These are phyloP conservation scores for Diplodus sargus DNA, from an alignment of 2,797 vertebrate species.

Conservation along the genomic window DNA sequence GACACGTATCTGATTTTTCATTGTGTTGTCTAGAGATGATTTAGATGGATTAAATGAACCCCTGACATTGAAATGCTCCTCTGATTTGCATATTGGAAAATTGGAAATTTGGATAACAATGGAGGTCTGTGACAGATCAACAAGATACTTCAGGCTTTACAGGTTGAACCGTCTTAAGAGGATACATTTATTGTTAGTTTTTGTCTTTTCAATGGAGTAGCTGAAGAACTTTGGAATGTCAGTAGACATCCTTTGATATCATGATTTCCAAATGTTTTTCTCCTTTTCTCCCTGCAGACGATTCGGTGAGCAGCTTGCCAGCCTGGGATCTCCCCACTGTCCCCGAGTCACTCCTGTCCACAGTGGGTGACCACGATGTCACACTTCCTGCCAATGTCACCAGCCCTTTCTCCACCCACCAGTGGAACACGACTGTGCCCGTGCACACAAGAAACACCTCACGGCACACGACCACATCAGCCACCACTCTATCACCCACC, in stretches of 20 bases:
- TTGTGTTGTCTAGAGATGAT: constrained; percentile 10
- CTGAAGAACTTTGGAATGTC: background rate
- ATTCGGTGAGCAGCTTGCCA: constrained; percentile 82
- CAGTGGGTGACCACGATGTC: constrained; percentile 85
- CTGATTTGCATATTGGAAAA: constrained; percentile 4
- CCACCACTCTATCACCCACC: constrained; percentile 37
- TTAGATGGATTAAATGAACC: constrained; percentile 26
- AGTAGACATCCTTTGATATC: background rate
- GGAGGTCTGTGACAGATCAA: background rate
- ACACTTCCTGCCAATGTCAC: constrained; percentile 83
- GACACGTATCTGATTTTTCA: constrained; percentile 11
- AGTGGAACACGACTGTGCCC: constrained; percentile 76
- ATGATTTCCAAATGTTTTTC: constrained; percentile 59
- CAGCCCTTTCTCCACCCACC: constrained; percentile 81
- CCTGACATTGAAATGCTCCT: constrained; percentile 20
- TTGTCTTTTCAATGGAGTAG: constrained; percentile 2
- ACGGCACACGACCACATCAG: constrained; percentile 27
- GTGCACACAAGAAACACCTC: constrained; percentile 62
- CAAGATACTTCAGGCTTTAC: background rate
- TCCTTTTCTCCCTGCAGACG: constrained; percentile 86
- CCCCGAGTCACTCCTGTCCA: constrained; percentile 85
- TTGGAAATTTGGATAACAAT: constrained; percentile 8
- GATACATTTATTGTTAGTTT: background rate
- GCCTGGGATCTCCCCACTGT: constrained; percentile 87
- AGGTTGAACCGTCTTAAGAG: background rate